These are phyloP conservation scores for Gastrophysa polygoni DNA, from an alignment of 2,888 invertebrate genomes.

Conservation along the genomic window DNA sequence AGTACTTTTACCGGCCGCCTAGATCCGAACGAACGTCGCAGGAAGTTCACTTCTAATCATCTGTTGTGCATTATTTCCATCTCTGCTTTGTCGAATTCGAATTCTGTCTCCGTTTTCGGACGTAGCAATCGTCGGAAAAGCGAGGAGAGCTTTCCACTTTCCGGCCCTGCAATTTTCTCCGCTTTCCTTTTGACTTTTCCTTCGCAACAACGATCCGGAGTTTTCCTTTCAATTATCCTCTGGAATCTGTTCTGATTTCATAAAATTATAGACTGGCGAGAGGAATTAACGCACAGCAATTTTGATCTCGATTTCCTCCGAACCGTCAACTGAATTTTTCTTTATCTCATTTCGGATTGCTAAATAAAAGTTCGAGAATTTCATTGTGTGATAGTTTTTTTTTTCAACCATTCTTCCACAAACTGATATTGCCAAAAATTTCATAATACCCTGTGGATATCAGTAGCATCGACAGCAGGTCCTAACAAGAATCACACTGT, in stretches of 20 bases:
- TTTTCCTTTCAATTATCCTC: neutral
- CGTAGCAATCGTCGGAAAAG: neutral
- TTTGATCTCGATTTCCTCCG: too few relatives aligned
- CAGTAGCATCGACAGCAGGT: too few relatives aligned
- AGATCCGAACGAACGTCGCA: constrained; percentile 21
- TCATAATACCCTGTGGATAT: too few relatives aligned
- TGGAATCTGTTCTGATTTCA: neutral
- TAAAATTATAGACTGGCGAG: neutral
- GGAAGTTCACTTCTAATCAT: constrained; percentile 26
- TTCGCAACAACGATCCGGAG: neutral
- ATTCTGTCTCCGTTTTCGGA: neutral
- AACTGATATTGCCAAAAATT: too few relatives aligned
- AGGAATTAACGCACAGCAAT: too few relatives aligned
- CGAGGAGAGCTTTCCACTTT: neutral
- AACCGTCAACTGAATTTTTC: too few relatives aligned
- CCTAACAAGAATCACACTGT: too few relatives aligned
- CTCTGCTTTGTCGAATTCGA: neutral
- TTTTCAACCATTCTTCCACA: too few relatives aligned
- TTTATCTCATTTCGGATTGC: too few relatives aligned
- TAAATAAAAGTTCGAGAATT: too few relatives aligned
- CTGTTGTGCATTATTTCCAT: constrained; percentile 20
- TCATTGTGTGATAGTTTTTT: too few relatives aligned
- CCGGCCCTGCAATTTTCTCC: neutral
- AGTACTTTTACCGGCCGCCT: constrained; percentile 29
- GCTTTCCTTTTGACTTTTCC: neutral